Percentiles rank a stretch among this genome's conserved stretches.
These are phyloP conservation scores for Numenius arquata DNA, from an alignment of 2,113 vertebrate genomes.

Conservation along the genomic window DNA sequence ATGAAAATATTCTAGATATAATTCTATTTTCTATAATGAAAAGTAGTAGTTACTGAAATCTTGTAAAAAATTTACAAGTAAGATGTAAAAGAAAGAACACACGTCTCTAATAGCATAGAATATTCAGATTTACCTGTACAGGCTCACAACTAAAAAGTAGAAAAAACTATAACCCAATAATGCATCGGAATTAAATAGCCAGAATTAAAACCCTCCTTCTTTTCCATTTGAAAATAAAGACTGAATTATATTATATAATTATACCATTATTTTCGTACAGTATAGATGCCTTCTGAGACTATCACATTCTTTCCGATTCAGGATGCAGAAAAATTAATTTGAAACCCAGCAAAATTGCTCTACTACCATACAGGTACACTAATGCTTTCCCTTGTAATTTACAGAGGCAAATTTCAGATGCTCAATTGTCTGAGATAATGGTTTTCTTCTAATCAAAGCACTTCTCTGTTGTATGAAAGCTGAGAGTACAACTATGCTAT, in stretches of 20 bases:
- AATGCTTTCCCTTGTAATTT: background rate
- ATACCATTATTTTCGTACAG: background rate
- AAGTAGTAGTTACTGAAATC: background rate
- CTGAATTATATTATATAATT: background rate
- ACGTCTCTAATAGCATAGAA: background rate
- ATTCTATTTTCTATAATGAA: too few species aligned
- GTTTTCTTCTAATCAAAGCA: background rate
- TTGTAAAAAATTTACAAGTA: background rate
- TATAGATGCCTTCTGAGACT: background rate
- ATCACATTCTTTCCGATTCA: background rate
- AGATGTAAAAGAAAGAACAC: background rate
- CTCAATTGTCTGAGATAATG: background rate
- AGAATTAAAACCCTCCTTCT: background rate
- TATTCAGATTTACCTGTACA: background rate
- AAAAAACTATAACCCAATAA: background rate
- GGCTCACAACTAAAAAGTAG: background rate
- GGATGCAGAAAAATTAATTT: background rate
- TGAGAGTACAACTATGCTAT: background rate
- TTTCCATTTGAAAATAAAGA: background rate
- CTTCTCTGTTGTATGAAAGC: background rate
- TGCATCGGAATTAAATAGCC: background rate
- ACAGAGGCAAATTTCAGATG: background rate
- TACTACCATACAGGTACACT: background rate
- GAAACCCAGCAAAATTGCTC: background rate
- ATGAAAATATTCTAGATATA: background rate